Conservation (phyloP, 2,797 vertebrate species). For the Trichosurus vulpecula region DNA sequence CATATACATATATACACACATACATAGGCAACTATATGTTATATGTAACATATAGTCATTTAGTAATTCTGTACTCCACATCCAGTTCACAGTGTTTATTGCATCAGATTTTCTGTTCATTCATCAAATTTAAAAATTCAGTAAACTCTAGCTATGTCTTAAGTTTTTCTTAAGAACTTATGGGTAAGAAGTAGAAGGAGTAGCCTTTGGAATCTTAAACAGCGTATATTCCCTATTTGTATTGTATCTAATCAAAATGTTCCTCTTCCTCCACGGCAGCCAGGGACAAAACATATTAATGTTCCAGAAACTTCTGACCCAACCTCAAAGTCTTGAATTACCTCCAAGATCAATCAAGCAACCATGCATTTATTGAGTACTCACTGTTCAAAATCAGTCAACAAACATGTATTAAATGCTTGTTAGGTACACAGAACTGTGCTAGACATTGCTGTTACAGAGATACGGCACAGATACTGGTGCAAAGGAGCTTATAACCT, state of each 20-base stretch:
- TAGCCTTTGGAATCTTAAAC: neutral
- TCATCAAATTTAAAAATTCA: neutral
- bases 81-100: neutral
- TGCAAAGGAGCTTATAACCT: neutral
- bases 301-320: neutral
- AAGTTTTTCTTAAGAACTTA: neutral
- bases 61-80: neutral
- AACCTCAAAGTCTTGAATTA: neutral
- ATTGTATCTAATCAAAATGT: neutral
- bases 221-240: neutral
- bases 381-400: neutral
- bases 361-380: neutral
- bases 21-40: neutral
- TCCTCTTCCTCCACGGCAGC: neutral
- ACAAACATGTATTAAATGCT: neutral
- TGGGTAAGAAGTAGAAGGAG: neutral
- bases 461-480: neutral
- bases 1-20: neutral
- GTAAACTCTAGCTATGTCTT: neutral
- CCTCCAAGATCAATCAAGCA: neutral
- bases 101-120: neutral
- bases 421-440: neutral
- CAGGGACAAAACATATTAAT: neutral
- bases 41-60: neutral
- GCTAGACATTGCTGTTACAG: neutral